Evolutionary conservation across 2,888 invertebrate genomes (phyloP).

Genomic region (Gymnosoma rotundatum): DNA sequence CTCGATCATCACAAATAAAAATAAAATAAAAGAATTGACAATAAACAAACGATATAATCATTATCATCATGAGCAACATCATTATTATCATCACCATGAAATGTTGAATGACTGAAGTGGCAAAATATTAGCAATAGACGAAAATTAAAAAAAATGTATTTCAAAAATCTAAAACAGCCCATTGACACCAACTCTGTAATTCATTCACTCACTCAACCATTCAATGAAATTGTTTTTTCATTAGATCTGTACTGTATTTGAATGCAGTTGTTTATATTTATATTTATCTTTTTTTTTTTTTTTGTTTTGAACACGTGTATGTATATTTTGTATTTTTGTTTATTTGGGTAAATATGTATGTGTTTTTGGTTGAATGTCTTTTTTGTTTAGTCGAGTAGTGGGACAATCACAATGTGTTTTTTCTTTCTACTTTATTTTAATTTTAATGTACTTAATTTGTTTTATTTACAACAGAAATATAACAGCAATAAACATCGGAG

Average conservation of each 20-base stretch:
- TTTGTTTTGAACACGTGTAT: background rate
- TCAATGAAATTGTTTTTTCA: conserved; percentile 48
- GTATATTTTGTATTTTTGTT: conserved; percentile 3
- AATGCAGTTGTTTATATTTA: conserved; percentile 34
- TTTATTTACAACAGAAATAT: background rate
- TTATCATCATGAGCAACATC: conserved; percentile 73
- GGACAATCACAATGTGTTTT: too few species aligned
- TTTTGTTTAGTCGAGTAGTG: too few species aligned
- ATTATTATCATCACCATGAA: conserved; percentile 66
- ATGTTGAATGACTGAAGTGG: conserved; percentile 23
- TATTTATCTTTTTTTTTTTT: background rate
- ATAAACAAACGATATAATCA: conserved; percentile 68
- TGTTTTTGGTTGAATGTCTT: background rate
- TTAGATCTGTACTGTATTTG: conserved; percentile 25
- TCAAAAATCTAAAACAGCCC: conserved; percentile 45
- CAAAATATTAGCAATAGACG: conserved; percentile 16
- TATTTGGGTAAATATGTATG: background rate
- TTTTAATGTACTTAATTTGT: too few species aligned
- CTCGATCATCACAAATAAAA: conserved; percentile 20
- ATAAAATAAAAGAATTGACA: conserved; percentile 48
- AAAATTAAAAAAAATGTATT: background rate
- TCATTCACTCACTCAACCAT: conserved; percentile 54
- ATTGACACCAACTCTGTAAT: conserved; percentile 37
- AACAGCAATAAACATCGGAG: background rate
- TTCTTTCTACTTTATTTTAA: too few species aligned